Evolutionary conservation across 2,797 vertebrate species (phyloP), one percentile per base, ranked within the genome.

Genomic region (Sebastes kiyomatsui): DNA sequence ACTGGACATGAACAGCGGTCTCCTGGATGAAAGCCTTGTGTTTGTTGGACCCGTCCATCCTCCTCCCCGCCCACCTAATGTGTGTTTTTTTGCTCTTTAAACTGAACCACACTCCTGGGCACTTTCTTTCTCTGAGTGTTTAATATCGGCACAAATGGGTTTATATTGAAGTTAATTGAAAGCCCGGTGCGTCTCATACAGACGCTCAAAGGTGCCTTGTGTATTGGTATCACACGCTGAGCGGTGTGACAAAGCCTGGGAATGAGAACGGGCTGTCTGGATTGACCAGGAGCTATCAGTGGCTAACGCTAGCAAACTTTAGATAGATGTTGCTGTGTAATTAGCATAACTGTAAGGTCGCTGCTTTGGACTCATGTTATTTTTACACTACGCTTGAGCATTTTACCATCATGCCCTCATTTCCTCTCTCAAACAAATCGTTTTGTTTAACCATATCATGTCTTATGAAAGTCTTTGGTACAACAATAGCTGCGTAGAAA

Each of bases 31-130:
- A 0, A 42, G 38, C 38, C 38, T 42, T 42, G 38, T 42, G 14
- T 42, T 42, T 42, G 14, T 1, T 42, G 38, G 38, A 42, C 38
- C 14, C 0, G 1, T 42, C 38, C 38, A 42, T 42, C 14, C 14
- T 0, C 0, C 6, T 42, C 38, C 1, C 14, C 14, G 1, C 38
- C 38, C 38, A 16, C 2, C 38, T 0, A 0, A 42, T 16, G 38
- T 42, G 38, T 42, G 38, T 42, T 16, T 16, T 1, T 1, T 16
- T 42, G 38, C 38, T 42, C 14, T 42, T 42, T 42, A 42, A 42
- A 42, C 38, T 42, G 0, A 0, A 16, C 38, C 38, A 42, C 38
- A 42, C 38, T 42, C 14, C 0, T 42, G 0, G 0, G 16, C 42
- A 46, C 42, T 46, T 46, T 46, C 42, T 46, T 46, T 46, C 42